A percentile compares a stretch with the other conserved stretches of the same genome.
Conservation (phyloP, 2,888 invertebrate species). For the Chymomyza amoena region DNA sequence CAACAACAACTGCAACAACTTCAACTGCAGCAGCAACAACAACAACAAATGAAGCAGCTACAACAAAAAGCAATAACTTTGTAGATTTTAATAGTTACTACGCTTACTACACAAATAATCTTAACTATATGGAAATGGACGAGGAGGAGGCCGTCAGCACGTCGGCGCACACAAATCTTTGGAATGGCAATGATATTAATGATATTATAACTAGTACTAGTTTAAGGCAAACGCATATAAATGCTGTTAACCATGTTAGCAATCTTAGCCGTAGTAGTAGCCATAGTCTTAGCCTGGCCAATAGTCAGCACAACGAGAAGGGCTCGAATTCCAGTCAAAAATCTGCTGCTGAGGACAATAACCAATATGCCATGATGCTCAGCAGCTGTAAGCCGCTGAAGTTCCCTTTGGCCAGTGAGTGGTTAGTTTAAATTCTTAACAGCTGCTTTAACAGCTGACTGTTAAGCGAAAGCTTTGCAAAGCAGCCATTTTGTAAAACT, state of each 20-base stretch:
- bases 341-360: conserved; percentile 76
- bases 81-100: conserved; percentile 63
- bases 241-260: neutral
- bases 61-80: conserved; percentile 39
- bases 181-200: conserved; percentile 49
- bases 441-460: neutral
- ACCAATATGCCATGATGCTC: conserved; percentile 72
- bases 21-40: conserved; percentile 43
- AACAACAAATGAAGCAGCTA: conserved; percentile 18
- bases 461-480: conserved; percentile 33
- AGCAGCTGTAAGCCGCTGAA: conserved; percentile 77
- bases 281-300: conserved; percentile 3
- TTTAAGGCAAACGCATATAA: conserved; percentile 34
- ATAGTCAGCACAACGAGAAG: conserved; percentile 32
- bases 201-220: conserved; percentile 46
- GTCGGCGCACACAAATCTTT: conserved; percentile 25
- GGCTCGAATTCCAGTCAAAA: conserved; percentile 29
- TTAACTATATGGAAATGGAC: conserved; percentile 51
- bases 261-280: conserved; percentile 14
- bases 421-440: conserved; percentile 73
- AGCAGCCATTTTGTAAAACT: conserved; percentile 48
- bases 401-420: conserved; percentile 78
- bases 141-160: conserved; percentile 6
- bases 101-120: conserved; percentile 69
- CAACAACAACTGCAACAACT: conserved; percentile 29